Percentiles rank a stretch among this genome's conserved stretches.
Conservation (phyloP, 2,113 vertebrate genomes). For the Numida meleagris region DNA sequence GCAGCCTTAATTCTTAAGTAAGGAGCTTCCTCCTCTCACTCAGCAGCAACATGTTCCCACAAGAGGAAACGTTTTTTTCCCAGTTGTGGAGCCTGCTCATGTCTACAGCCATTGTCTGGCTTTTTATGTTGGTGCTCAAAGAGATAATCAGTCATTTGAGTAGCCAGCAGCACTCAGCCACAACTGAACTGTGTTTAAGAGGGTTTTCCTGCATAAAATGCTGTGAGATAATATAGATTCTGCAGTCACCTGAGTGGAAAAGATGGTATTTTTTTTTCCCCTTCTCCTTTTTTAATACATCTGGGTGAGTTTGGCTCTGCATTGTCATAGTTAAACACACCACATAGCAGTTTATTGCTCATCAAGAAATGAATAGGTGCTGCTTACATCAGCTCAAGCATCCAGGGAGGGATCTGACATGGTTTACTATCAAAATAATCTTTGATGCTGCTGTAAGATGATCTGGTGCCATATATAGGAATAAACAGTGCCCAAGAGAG, state of each 20-base stretch:
- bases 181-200: neutral
- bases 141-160: neutral
- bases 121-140: neutral
- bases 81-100: neutral
- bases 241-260: neutral
- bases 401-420: neutral
- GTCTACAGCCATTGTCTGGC: neutral
- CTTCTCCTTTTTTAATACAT: neutral
- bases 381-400: neutral
- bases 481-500: neutral
- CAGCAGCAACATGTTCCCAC: neutral
- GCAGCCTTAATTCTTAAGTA: neutral
- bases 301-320: neutral
- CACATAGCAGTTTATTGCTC: neutral
- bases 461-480: neutral
- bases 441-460: neutral
- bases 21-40: neutral
- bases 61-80: neutral
- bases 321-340: neutral
- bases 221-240: neutral
- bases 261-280: rapidly evolving
- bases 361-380: neutral
- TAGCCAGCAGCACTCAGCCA: neutral
- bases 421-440: neutral
- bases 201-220: neutral